phyloP scores from a whole-genome alignment of 2,113 vertebrate species.

The Coptodon bakossiorum region DNA sequence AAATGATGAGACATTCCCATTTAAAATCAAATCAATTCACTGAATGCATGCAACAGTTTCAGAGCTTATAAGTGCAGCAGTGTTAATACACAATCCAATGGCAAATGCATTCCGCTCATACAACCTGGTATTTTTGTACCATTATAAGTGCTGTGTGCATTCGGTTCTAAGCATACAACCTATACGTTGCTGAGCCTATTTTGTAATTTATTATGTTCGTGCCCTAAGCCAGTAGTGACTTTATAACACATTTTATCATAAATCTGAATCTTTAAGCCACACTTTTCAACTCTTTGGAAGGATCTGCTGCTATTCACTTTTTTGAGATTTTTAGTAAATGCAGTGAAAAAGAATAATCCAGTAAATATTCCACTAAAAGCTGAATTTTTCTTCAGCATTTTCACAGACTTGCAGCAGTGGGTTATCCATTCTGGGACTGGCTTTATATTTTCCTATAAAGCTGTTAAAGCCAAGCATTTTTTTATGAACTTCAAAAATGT shows the following conservation, averaged over 20 bases:
- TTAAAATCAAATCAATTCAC: background rate
- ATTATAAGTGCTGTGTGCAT: background rate
- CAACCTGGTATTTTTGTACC: background rate
- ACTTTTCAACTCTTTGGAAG: background rate
- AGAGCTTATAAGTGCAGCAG: background rate
- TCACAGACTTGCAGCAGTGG: background rate
- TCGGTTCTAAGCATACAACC: background rate
- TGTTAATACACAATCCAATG: background rate
- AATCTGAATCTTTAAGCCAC: background rate
- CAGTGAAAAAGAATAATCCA: background rate
- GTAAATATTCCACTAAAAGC: background rate
- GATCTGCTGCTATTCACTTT: background rate
- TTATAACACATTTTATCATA: background rate
- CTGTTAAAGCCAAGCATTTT: background rate
- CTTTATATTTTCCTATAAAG: background rate
- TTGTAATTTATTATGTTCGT: background rate
- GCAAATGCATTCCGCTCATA: background rate
- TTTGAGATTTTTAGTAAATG: background rate
- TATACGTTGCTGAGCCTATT: background rate
- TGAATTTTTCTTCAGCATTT: background rate
- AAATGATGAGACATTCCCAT: background rate
- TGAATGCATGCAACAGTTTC: background rate
- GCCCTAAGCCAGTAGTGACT: background rate
- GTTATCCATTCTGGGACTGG: background rate
- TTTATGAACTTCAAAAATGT: background rate